Base-by-base conservation (phyloP, 2,113 vertebrate genomes). In the Probosciger aterrimus region DNA sequence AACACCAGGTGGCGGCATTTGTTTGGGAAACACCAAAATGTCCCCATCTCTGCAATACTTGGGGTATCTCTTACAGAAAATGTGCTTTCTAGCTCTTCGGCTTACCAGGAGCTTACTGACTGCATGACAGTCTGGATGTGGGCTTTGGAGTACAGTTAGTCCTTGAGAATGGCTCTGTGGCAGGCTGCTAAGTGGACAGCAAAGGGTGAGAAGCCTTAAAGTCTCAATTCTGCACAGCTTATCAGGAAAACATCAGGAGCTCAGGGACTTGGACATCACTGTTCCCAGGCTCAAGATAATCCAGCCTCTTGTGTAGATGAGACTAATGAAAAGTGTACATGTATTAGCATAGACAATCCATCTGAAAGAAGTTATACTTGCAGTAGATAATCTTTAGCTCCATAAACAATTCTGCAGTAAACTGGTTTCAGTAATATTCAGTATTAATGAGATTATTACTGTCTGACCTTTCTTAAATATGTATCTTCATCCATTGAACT, bases 1-100 rank as follows among this genome's bases (percentile, higher is more conserved):
- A 88, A 97, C 96, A 93, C 88, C 94, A 97, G 96, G 64, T 97
- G 96, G 96, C 91, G 69, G 76, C 88, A 96, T 96, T 88, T 95
- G 91, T 93, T 96, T 96, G 94, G 55, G 85, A 95, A 94, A 96
- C 33, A 77, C 41, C 60, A 28, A n/a, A 70, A 75, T 49, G 64
- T 92, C 68, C 47, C 31, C 41, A 33, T 83, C 19, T 92, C 69
- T 67, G 78, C n/a, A 64, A 62, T 46, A 28, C 7, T 60, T 71
- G 0, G 22, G 28, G 19, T 57, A 2, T 60, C 7, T 43, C 1
- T 41, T 63, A 13, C 0, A 18, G 31, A 73, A 62, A 47, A 91
- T 7, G 8, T 60, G 33, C 52, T 77, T 90, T 39, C n/a, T 31
- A 47, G 39, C 44, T 80, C 52, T 43, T 44, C 46, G 41, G 25